Evolutionary conservation across 2,888 invertebrate species (phyloP).

Genomic region (Campopleginae sp.): DNA sequence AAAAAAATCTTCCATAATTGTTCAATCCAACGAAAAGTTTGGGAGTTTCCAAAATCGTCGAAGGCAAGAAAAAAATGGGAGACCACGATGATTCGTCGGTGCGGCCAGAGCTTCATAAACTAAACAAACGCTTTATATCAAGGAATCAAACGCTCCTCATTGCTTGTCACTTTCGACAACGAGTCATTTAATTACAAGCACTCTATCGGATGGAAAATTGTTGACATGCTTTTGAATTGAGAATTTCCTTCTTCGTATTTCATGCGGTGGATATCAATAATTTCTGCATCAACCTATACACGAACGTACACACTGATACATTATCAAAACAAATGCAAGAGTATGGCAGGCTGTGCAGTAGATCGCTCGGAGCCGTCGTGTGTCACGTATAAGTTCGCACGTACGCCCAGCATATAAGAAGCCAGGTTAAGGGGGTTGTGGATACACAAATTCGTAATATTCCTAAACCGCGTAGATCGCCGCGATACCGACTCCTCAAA

Average conservation of each 20-base stretch:
- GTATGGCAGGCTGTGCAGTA: conserved; percentile 14
- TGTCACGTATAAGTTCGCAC: conserved; percentile 56
- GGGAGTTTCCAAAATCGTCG: background rate
- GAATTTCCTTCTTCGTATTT: background rate
- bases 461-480: conserved; percentile 45
- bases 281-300: background rate
- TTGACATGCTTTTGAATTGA: background rate
- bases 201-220: background rate
- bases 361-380: conserved; percentile 27
- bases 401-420: conserved; percentile 43
- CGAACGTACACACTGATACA: background rate
- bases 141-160: too few species aligned
- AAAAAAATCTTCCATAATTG: background rate
- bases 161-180: background rate
- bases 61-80: background rate
- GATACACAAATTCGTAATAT: conserved; percentile 57
- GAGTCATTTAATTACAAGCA: background rate
- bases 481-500: background rate
- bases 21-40: background rate
- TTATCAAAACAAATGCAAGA: conserved; percentile 6
- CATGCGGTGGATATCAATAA: background rate
- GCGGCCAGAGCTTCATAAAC: background rate
- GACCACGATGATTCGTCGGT: background rate
- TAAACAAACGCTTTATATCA: too few species aligned
- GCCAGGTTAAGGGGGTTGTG: conserved; percentile 1